Base-by-base conservation (phyloP, 2,888 invertebrate species). In the Aethes cnicana region DNA sequence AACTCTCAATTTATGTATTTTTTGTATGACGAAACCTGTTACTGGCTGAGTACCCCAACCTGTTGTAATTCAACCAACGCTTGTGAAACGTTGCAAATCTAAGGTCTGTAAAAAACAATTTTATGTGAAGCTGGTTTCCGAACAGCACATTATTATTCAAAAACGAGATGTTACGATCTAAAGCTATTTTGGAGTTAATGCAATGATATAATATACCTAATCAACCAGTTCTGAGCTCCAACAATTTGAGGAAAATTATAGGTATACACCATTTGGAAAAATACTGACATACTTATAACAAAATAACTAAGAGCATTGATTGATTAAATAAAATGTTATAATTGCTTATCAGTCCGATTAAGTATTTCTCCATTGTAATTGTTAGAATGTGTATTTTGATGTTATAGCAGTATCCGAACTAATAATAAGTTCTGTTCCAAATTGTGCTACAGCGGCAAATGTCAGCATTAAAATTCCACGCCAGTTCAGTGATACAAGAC, bases 21-120 rank as follows among this genome's bases (percentile, higher is more conserved):
- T 49, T 50, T 37, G 43, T 42, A 11, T 50, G 43, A 23, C 37
- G 50, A 50, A 50, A 50, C 50, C 36, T 36, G 50, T 50, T 37
- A 26, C 20, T 20, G 5, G 28, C 18, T 11, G 12, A 18, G 42
- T 43, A n/a, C 20, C 42, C 9, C n/a, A 16, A 50, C 43, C 30
- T 30, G 37, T 36, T 36, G 18, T 47, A 36, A 47, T 20, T 41
- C 47, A 37, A 30, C 18, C 47, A 32, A 1, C 20, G 21, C 11
- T 30, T 16, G 17, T 23, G 30, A 47, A 37, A 23, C 12, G 20
- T 14, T 32, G 20, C 21, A 9, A 32, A 39, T 39, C 33, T 32
- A 14, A 30, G 28, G 23, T 20, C 47, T 39, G 16, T 12, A 3
- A 17, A 18, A n/a, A 25, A 18, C 7, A n/a, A n/a, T 33, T 20